A percentile compares a stretch with the other conserved stretches of the same genome.
Conservation (phyloP, 2,888 invertebrate species). For the Mythimna vitellina region DNA sequence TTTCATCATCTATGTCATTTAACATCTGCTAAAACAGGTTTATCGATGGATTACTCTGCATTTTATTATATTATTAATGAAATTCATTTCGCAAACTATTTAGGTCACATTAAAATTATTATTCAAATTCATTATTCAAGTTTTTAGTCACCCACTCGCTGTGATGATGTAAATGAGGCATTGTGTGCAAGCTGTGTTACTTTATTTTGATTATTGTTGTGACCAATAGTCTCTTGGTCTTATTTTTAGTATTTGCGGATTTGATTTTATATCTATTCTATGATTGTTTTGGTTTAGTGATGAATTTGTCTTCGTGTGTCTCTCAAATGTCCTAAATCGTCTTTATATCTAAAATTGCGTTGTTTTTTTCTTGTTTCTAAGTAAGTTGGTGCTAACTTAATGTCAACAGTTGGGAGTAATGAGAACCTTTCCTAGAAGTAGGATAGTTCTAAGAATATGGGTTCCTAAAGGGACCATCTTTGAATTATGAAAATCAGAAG, state of each 20-base stretch:
- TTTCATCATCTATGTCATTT: not conserved
- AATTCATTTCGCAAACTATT: slow-evolving; percentile 34
- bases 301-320: not conserved
- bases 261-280: slow-evolving; percentile 12
- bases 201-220: slow-evolving; percentile 22
- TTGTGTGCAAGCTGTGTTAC: slow-evolving; percentile 34
- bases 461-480: no score
- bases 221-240: not conserved
- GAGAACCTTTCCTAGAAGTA: no score
- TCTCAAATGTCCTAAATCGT: not conserved
- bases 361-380: not conserved
- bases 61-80: slow-evolving; percentile 15
- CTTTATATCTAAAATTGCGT: not conserved
- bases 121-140: slow-evolving; percentile 44
- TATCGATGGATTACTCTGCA: not conserved
- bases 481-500: no score
- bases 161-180: slow-evolving; percentile 41
- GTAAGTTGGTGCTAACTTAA: not conserved
- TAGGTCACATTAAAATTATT: slow-evolving; percentile 43
- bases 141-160: slow-evolving; percentile 40
- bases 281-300: not conserved
- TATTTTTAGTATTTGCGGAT: slow-evolving; percentile 23
- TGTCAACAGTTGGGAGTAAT: no score
- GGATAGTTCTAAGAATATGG: no score
- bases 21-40: slow-evolving; percentile 1